These are phyloP conservation scores for Gulo gulo DNA, from an alignment of 2,113 vertebrate genomes.

Conservation along the genomic window DNA sequence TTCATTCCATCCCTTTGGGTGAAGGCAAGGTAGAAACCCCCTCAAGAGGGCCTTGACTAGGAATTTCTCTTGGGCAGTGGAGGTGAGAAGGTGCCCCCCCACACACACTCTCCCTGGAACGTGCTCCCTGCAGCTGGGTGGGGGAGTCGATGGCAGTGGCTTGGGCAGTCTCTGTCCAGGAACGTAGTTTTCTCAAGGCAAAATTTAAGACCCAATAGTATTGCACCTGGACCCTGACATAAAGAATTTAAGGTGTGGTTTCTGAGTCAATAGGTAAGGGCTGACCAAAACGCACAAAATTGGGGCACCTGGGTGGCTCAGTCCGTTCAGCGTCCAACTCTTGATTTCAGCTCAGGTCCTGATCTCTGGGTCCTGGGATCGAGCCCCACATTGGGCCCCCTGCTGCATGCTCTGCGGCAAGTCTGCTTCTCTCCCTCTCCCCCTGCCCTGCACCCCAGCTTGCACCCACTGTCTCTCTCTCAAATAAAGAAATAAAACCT, in stretches of 20 bases:
- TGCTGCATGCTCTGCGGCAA: background rate
- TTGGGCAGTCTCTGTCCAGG: background rate
- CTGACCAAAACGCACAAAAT: background rate
- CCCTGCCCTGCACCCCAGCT: background rate
- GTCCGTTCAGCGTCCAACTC: background rate
- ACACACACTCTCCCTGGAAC: background rate
- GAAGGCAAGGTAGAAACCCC: fast-evolving
- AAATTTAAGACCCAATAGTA: background rate
- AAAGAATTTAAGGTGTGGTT: too few species aligned
- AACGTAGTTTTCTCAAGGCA: background rate
- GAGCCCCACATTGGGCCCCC: background rate
- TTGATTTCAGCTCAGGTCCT: background rate
- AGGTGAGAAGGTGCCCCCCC: fast-evolving
- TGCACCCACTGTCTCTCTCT: background rate
- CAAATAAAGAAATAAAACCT: background rate
- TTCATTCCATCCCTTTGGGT: too few species aligned
- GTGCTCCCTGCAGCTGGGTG: fast-evolving
- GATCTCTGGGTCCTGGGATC: background rate
- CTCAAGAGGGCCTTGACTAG: fast-evolving
- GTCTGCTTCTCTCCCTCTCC: background rate
- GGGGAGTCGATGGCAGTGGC: fast-evolving
- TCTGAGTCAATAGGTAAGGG: fast-evolving
- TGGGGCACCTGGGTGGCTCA: background rate
- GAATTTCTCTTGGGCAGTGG: fast-evolving
- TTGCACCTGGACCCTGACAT: too few species aligned